Conservation (phyloP, 2,888 invertebrate species). For the Andrena trimmerana region DNA sequence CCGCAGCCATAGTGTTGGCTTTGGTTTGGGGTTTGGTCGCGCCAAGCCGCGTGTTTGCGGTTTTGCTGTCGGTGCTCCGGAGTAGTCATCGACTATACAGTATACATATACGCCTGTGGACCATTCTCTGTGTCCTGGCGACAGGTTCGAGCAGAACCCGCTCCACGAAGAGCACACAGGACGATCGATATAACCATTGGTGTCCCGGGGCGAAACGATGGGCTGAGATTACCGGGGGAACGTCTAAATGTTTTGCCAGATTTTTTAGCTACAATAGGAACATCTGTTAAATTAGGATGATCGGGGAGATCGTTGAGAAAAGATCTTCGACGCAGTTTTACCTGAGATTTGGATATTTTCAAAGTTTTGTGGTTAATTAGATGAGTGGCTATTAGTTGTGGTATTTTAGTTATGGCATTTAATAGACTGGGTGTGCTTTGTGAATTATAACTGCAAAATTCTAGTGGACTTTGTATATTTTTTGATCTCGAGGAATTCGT, state of each 20-base stretch:
- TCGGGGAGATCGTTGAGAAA: background rate
- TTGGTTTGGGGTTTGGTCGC: conserved; percentile 84
- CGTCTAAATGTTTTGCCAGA: conserved; percentile 19
- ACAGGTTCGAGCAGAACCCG: conserved; percentile 60
- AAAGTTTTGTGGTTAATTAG: too few relatives aligned
- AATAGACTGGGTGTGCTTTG: too few relatives aligned
- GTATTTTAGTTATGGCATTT: too few relatives aligned
- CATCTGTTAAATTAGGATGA: background rate
- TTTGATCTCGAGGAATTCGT: too few relatives aligned
- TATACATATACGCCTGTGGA: conserved; percentile 48
- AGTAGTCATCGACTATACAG: conserved; percentile 73
- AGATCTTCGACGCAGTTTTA: background rate
- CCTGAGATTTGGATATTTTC: too few relatives aligned
- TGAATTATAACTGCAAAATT: too few relatives aligned
- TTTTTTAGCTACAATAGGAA: background rate
- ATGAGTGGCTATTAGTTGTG: too few relatives aligned
- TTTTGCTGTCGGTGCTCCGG: conserved; percentile 82
- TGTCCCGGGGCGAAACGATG: conserved; percentile 49
- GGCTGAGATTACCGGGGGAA: conserved; percentile 45
- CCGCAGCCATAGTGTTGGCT: conserved; percentile 82
- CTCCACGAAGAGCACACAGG: conserved; percentile 35
- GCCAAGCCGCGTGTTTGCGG: conserved; percentile 84
- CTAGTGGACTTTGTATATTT: too few relatives aligned
- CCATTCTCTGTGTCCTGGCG: conserved; percentile 58
- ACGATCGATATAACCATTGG: conserved; percentile 70